These are phyloP conservation scores for Meloidogyne hapla DNA, from an alignment of 1,140 invertebrate species.

Conservation along the genomic window DNA sequence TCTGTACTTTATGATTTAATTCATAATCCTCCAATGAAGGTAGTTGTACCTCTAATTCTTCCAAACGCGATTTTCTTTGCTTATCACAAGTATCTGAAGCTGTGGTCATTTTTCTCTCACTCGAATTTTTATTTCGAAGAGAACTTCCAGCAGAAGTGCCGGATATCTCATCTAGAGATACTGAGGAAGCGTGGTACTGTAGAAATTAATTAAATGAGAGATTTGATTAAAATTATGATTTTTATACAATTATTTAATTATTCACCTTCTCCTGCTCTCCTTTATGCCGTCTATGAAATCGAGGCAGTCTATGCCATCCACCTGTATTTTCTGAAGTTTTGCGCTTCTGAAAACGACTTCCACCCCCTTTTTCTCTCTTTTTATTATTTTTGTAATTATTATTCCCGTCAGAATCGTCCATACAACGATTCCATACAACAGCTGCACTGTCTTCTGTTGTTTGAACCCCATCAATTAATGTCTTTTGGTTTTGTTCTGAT, in stretches of 20 bases:
- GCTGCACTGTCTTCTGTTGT: neutral
- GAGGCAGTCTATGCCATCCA: neutral
- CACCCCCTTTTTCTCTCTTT: neutral
- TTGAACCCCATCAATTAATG: neutral
- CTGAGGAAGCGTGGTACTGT: neutral
- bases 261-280: neutral
- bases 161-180: neutral
- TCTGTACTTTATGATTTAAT: neutral
- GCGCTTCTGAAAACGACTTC: neutral
- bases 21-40: neutral
- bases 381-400: neutral
- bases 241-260: no score
- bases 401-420: neutral
- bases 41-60: neutral
- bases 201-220: no score
- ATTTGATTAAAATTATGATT: no score
- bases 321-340: neutral
- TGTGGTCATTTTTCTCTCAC: neutral
- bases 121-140: neutral
- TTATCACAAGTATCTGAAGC: neutral
- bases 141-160: neutral
- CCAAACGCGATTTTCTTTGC: neutral
- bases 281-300: constrained; percentile 12
- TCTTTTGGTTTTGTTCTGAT: neutral
- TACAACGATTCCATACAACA: neutral